Base-by-base conservation (phyloP, 2,113 vertebrate genomes). In the Chaenogobius annularis region DNA sequence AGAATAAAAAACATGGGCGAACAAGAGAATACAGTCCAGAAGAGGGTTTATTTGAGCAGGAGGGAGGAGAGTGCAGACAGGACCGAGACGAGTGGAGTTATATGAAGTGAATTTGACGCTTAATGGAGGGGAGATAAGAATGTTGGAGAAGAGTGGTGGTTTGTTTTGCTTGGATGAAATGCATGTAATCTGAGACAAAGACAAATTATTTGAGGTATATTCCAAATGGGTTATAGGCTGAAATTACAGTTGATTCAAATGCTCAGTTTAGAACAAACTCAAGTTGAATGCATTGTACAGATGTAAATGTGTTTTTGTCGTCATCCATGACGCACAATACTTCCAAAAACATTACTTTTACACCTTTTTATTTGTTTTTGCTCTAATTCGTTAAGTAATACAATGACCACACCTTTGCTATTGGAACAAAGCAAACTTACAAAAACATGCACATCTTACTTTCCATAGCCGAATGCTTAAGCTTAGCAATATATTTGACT, bases 1-100 rank as follows among this genome's bases (percentile, higher is more conserved):
- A 84, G 47, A 31, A 31, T 31, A 73, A 69, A 80, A 80, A 59
- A 75, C 35, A 74, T 40, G 65, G 54, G 55, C 26, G 69, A 82
- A 70, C 37, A 69, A 79, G 66, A 56, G 56, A 46, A 62, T 74
- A 20, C 10, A 54, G 37, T 59, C 48, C 47, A 37, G 26, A 40
- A 80, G 64, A 68, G 19, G 54, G 68, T 73, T 55, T 26, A 71
- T 43, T 71, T 7, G 59, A 75, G 69, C 13, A 66, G 66, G 63
- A 46, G 40, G 44, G 31, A 23, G 62, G 15, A 64, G 63, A 31
- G 15, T 68, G 64, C 43, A 35, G 62, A 66, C 12, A 22, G 47
- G 19, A n/a, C 0, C 31, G 48, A 73, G 44, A 35, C 55, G 9
- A 31, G 55, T 13, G 19, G 50, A 17, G 43, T 65, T 35, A 62